Base-by-base conservation (phyloP, 2,888 invertebrate species). In the Amaurobius ferox region DNA sequence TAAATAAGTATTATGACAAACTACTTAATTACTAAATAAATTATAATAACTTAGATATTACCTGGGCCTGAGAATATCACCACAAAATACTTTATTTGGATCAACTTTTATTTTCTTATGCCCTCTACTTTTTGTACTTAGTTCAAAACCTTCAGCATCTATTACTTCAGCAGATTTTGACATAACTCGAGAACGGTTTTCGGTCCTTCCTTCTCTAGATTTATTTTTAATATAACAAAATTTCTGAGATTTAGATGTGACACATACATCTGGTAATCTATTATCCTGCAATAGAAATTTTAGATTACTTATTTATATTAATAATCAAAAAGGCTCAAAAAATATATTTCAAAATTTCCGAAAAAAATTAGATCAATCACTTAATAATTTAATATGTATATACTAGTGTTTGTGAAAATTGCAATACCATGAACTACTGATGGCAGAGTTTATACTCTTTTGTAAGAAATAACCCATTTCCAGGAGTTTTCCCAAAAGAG, bases 71-170 rank as follows among this genome's bases (percentile, higher is more conserved):
- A 80, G 70, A 68, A 86, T 80, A 77, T 88, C 78, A n/a, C 80
- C 86, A 32, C 77, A 32, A 70, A 80, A 88, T 23, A 72, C 73
- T 48, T 88, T 86, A 28, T 71, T 66, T 19, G 88, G 68, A 66
- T 85, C 83, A 68, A 88, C 88, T 80, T 86, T 88, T 16, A 86
- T 70, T 67, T 88, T 88, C 30, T 88, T 88, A 55, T 86, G 88
- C 28, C 71, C 85, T 86, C 73, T 79, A 32, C 85, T 78, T 73
- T 88, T 88, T 35, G 88, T 71, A 26, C 77, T 88, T 2, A 88
- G 35, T 66, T 77, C 77, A 72, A 86, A 88, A 26, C 66, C 80
- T 73, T 80, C 86, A 28, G 40, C 70, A 67, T 85, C 77, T 35
- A 28, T 55, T 16, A 48, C 64, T 19, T 74, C 66, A 19, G 61